These are phyloP conservation scores for Scolopax rusticola DNA, from an alignment of 2,797 vertebrate species.

Conservation along the genomic window DNA sequence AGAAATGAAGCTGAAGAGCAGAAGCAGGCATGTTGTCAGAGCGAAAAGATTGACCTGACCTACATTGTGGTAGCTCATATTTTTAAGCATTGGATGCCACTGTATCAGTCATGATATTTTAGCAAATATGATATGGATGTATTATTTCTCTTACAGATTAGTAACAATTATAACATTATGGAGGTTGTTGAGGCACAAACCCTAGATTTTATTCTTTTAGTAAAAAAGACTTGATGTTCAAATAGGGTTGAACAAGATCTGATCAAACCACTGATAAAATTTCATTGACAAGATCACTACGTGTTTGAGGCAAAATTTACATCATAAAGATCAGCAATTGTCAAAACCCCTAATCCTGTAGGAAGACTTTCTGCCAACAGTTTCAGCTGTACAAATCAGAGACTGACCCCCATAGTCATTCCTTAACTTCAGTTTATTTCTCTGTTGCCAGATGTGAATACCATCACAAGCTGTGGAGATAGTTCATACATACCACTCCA, in stretches of 20 bases:
- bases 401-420: not conserved
- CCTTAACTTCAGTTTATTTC: not conserved
- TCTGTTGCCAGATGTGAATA: not conserved
- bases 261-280: not conserved
- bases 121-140: not conserved
- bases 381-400: not conserved
- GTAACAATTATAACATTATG: not conserved
- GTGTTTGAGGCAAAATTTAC: not conserved
- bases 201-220: not conserved
- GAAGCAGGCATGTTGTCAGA: not conserved
- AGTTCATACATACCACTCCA: not conserved
- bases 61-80: not conserved
- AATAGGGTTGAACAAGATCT: not conserved
- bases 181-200: not conserved
- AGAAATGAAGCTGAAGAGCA: not conserved
- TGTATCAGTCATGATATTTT: not conserved
- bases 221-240: not conserved
- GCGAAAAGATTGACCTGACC: not conserved
- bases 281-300: not conserved
- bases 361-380: not conserved
- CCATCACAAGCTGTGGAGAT: not conserved
- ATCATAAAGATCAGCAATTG: not conserved
- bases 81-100: not conserved
- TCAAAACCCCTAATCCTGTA: rapidly evolving
- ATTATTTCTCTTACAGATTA: not conserved